Evolutionary conservation across 2,797 vertebrate species (phyloP), one percentile per base, ranked within the genome.

Genomic region (Oreochromis grahami): DNA sequence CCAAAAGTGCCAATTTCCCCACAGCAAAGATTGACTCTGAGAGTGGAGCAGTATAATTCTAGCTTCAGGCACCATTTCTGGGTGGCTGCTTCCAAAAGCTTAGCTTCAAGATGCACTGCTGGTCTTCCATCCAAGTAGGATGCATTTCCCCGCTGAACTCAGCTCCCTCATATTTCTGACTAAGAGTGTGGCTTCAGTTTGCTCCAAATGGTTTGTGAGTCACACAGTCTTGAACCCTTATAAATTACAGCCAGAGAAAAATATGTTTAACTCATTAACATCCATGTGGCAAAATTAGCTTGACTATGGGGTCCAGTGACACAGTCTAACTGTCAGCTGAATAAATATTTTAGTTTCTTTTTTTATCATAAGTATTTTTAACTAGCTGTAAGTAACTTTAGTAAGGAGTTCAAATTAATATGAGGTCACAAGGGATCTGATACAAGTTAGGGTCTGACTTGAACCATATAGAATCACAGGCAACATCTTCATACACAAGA

Each of bases 1-100:
- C 92, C 90, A 94, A 86, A 90, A 90, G 91, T 91, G 83, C 86
- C 89, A 72, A 83, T 91, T 93, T 93, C 90, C 86, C 89, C 91
- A 81, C 87, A 91, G 89, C 93, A 91, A 89, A 91, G 90, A 91
- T 58, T 84, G 88, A 92, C 82, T 93, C 83, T 60, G 82, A 90
- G 87, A 87, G 90, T 50, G 87, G 82, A 90, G 81, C 68, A 8
- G 84, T 79, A 89, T 95, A 92, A 95, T 92, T 93, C 92, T 94
- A 85, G 93, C 91, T 94, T 87, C 89, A 90, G 92, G 92, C 92
- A 41, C 74, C 86, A 81, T 87, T 85, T 87, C 88, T 89, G 88
- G 91, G 93, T 85, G 89, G 84, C 91, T 94, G 91, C 90, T 88
- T 92, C 86, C 90, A 88, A 89, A 90, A 81, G 88, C 89, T 91